Conservation (phyloP, 2,888 invertebrate genomes). For the Subacronicta megacephala region DNA sequence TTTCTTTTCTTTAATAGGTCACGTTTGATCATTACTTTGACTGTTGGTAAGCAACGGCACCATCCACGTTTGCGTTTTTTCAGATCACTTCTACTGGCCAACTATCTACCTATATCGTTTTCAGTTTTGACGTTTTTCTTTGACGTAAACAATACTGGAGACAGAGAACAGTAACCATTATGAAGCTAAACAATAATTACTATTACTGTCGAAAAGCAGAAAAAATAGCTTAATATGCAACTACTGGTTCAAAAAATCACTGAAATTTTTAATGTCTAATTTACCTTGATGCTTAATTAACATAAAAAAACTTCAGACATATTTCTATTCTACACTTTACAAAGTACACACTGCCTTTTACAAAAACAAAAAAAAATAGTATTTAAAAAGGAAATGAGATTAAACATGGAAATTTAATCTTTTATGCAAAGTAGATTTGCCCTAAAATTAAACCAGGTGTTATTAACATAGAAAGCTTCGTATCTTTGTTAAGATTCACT, state of each 20-base stretch:
- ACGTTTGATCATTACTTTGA: no score
- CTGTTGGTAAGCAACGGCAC: no score
- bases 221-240: constrained; percentile 1
- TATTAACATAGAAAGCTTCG: not conserved
- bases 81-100: no score
- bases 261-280: constrained; percentile 22
- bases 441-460: constrained; percentile 24
- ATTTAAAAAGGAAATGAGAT: constrained; percentile 32
- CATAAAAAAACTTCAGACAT: constrained; percentile 17
- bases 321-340: constrained; percentile 22
- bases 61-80: no score
- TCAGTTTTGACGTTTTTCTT: not conserved
- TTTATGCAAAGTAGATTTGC: constrained; percentile 38
- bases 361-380: constrained; percentile 27
- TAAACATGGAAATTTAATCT: constrained; percentile 43
- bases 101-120: no score
- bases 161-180: no score
- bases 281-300: constrained; percentile 16
- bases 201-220: no score
- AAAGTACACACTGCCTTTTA: constrained; percentile 26
- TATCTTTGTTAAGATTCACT: constrained; percentile 9
- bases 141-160: not conserved
- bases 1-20: no score
- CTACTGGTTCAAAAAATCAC: constrained; percentile 5
- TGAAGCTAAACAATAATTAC: no score